Percentiles rank a stretch among this genome's conserved stretches.
Evolutionary conservation across 2,888 invertebrate genomes (phyloP).

Genomic region (Spialia ferax): DNA sequence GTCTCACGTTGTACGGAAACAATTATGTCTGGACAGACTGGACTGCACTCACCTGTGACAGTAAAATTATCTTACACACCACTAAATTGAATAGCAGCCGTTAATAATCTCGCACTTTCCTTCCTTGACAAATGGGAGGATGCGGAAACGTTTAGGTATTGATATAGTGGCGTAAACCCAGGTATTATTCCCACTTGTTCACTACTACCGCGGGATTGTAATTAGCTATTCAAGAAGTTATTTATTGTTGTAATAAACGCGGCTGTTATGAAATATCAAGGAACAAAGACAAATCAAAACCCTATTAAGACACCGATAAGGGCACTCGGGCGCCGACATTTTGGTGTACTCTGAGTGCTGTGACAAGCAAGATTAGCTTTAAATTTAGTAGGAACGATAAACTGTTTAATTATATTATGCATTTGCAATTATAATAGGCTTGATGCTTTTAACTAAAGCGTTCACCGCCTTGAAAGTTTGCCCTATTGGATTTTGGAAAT

Average conservation of each 20-base stretch:
- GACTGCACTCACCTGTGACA: constrained; percentile 38
- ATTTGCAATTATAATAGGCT: background rate
- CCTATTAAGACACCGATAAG: background rate
- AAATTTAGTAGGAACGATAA: background rate
- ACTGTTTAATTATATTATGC: background rate
- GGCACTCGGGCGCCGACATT: background rate
- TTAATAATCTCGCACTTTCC: constrained; percentile 38
- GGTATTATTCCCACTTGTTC: constrained; percentile 21
- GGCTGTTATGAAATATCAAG: constrained; percentile 10
- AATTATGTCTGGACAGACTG: constrained; percentile 54
- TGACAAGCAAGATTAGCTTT: constrained; percentile 7
- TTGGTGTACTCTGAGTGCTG: background rate
- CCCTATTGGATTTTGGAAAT: too few relatives aligned
- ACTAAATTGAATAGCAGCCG: constrained; percentile 38
- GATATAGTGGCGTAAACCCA: constrained; percentile 29
- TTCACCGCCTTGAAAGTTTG: too few relatives aligned
- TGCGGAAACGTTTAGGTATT: constrained; percentile 33
- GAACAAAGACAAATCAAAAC: constrained; percentile 16
- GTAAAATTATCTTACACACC: constrained; percentile 41
- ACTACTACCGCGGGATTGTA: constrained; percentile 8
- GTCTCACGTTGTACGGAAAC: constrained; percentile 69
- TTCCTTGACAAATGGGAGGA: constrained; percentile 42
- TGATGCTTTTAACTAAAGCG: background rate
- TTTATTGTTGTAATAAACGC: constrained; percentile 26
- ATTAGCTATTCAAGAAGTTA: constrained; percentile 35